Evolutionary conservation across 2,888 invertebrate species (phyloP), one percentile per base, ranked within the genome.

Genomic region (Gerosis bhagava): DNA sequence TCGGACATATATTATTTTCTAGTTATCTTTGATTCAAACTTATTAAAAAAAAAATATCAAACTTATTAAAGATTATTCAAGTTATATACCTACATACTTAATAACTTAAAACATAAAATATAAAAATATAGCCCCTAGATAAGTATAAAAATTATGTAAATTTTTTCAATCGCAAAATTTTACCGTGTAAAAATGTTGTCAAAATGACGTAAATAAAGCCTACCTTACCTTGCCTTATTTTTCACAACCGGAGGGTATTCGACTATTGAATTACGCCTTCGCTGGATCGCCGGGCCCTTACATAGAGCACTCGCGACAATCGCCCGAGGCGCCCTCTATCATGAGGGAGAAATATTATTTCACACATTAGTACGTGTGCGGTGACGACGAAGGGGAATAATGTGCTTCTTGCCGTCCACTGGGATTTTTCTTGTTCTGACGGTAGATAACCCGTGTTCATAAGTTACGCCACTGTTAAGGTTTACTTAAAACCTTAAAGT

Each of bases 311-410:
- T 50, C 48, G 60, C 56, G 63, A 67, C 67, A 62, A 61, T 57
- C 56, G 79, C 79, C 73, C 44, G 48, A 50, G 73, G 79, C 77
- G 61, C 67, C 68, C 65, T 70, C 69, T 69, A 60, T 65, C 60
- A 53, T 48, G 41, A 56, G 59, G 52, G 61, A 58, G 71, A 73
- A 79, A 77, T 79, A 79, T 78, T 77, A 77, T 77, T 79, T 77
- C 68, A 70, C 72, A 78, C 76, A 74, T 80, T 77, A 77, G 65
- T 60, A 68, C 64, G 67, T 63, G 65, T 11, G 57, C 54, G n/a
- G n/a, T n/a, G 56, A 52, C 56, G 61, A 62, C 65, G 65, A 66
- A 63, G 63, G 64, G 62, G 63, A 64, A 70, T 67, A 53, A 51
- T 47, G 43, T n/a, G n/a, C n/a, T n/a, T n/a, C 42, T 40, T 55